These are phyloP conservation scores for Delichon dasypus DNA, from an alignment of 2,797 vertebrate species.

Conservation along the genomic window DNA sequence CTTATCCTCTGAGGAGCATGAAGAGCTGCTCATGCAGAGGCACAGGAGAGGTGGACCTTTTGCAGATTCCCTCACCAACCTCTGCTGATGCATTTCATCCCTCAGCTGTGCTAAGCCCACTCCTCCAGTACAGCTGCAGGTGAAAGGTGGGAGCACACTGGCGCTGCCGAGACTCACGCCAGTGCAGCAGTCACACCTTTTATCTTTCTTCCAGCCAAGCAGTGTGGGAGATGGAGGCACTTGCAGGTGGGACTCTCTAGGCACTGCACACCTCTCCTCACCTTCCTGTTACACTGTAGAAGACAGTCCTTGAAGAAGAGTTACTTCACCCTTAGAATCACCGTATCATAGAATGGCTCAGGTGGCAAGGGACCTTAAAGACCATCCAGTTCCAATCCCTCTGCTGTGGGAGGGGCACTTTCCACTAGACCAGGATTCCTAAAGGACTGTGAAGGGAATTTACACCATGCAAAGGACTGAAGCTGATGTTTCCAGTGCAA, in stretches of 20 bases:
- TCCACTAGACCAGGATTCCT: background rate
- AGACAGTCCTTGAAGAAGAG: background rate
- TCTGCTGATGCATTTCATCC: background rate
- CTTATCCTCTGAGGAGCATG: background rate
- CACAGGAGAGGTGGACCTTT: background rate
- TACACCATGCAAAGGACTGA: background rate
- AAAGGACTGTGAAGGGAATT: background rate
- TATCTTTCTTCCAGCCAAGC: background rate
- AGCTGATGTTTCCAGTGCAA: background rate
- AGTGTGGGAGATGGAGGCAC: background rate
- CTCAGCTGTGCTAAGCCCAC: background rate
- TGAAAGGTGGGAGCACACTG: background rate
- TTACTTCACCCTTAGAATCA: background rate
- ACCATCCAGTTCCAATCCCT: background rate
- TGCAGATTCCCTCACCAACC: background rate
- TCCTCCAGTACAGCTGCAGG: background rate
- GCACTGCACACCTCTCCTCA: background rate
- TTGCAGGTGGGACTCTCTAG: background rate
- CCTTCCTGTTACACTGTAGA: background rate
- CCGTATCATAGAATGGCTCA: background rate
- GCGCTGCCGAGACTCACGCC: background rate
- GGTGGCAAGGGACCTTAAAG: background rate
- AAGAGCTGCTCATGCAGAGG: background rate
- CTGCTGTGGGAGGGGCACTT: background rate
- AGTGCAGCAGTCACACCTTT: background rate